Evolutionary conservation across 2,888 invertebrate species (phyloP), one percentile per base, ranked within the genome.

Genomic region (Drosophila histrio): DNA sequence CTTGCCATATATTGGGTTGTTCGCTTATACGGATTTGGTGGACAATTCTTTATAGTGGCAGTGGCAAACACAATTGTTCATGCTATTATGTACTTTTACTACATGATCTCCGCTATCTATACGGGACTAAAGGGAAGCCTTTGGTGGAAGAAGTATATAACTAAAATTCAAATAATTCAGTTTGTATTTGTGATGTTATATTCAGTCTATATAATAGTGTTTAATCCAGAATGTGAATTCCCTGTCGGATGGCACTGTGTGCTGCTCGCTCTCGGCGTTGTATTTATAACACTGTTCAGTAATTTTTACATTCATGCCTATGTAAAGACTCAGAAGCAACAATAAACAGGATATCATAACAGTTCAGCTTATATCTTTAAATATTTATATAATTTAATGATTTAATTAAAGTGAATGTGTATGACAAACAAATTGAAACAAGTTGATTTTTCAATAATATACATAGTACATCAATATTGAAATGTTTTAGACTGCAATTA

Each of bases 121-220:
- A 6, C 58, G 0, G 44, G 4, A 0, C 3, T 38, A 0, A 58
- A 30, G 13, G 11, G 24, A 1, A 62, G 19, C n/a, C 8, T 49
- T 8, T 58, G 58, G 58, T 63, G 63, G 63, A 63, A 63, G 19
- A 63, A 63, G 19, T 43, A 63, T 5, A 50, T 63, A 3, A 63
- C 63, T 0, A n/a, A 15, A 15, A 2, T 50, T 0, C 63, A 63
- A 15, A 17, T 63, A 6, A 2, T 58, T 34, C 58, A 63, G 22
- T 63, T 63, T 22, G 0, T 22, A 4, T 9, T 30, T 24, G n/a
- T 26, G 0, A 19, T 54, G 5, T 2, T 34, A 0, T 46, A 61
- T 15, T n/a, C 38, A 4, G 1, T 17, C 8, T 61, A 32, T 17
- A 32, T 56, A 24, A 15, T 61, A 5, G 24, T n/a, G 4, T 61